Conservation (phyloP, 1,140 invertebrate species). For the Caenorhabditis tropicalis region DNA sequence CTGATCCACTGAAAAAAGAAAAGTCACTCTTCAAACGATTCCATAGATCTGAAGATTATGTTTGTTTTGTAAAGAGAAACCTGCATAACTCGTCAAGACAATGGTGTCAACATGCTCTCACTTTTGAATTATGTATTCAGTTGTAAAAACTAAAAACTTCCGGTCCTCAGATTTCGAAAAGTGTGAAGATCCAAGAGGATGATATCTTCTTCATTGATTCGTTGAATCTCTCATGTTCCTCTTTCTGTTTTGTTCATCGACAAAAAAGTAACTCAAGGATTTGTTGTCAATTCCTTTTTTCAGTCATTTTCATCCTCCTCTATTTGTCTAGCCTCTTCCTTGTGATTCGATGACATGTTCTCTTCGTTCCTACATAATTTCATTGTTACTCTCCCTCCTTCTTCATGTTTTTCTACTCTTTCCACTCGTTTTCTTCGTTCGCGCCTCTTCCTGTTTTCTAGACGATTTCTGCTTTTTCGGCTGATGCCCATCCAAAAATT, state of each 20-base stretch:
- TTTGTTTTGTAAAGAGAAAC: no score
- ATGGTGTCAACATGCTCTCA: no score
- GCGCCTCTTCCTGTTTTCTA: neutral
- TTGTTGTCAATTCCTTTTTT: neutral
- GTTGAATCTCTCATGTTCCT: neutral
- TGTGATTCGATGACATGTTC: neutral
- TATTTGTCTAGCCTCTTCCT: neutral
- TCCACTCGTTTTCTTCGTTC: neutral
- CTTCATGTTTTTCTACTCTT: neutral
- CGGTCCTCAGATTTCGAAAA: no score
- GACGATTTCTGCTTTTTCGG: neutral
- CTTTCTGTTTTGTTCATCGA: neutral
- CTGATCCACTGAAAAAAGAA: no score
- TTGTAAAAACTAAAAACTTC: no score
- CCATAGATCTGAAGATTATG: no score
- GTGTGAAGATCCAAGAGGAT: no score
- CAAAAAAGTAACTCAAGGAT: neutral
- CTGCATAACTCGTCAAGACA: no score
- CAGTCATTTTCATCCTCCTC: neutral
- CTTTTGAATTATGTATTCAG: no score
- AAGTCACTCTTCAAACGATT: no score
- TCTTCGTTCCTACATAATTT: neutral
- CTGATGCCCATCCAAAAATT: neutral
- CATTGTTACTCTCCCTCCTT: slow-evolving; percentile 1
- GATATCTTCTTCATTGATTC: no score